Conservation (phyloP, 2,113 vertebrate genomes). For the Nerophis ophidion region DNA sequence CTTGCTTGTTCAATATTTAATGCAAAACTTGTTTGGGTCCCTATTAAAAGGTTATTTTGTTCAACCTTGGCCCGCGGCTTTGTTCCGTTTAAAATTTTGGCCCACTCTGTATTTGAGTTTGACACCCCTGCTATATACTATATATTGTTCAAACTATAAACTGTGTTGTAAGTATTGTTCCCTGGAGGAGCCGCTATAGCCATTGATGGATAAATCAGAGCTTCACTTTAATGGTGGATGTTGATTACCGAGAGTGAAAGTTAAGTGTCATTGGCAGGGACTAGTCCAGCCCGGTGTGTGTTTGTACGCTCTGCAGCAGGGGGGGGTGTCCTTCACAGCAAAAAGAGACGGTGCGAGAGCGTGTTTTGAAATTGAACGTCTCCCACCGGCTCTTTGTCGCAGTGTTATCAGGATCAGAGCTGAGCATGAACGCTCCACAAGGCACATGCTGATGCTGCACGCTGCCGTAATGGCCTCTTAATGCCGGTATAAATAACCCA, state of each 20-base stretch:
- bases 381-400: constrained; percentile 69
- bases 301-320: constrained; percentile 39
- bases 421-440: constrained; percentile 58
- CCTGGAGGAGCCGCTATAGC: background rate
- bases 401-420: constrained; percentile 69
- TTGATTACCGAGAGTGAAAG: constrained; percentile 19
- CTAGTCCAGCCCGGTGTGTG: constrained; percentile 11
- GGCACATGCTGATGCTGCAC: constrained; percentile 68
- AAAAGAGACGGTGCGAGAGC: constrained; percentile 33
- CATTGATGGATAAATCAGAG: constrained; percentile 10
- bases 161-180: background rate
- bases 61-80: too few relatives aligned
- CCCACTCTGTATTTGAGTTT: too few relatives aligned
- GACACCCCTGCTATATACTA: too few relatives aligned
- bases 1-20: too few relatives aligned
- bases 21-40: too few relatives aligned
- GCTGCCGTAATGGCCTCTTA: constrained; percentile 62
- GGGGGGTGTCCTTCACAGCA: constrained; percentile 55
- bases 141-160: constrained; percentile 1
- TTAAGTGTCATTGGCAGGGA: constrained; percentile 20
- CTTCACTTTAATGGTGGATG: constrained; percentile 19
- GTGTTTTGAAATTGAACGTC: constrained; percentile 59
- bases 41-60: too few relatives aligned
- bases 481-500: constrained; percentile 63
- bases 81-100: too few relatives aligned